Percentiles rank a stretch among this genome's conserved stretches.
Conservation (phyloP, 2,888 invertebrate genomes). For the Endomychus coccineus region DNA sequence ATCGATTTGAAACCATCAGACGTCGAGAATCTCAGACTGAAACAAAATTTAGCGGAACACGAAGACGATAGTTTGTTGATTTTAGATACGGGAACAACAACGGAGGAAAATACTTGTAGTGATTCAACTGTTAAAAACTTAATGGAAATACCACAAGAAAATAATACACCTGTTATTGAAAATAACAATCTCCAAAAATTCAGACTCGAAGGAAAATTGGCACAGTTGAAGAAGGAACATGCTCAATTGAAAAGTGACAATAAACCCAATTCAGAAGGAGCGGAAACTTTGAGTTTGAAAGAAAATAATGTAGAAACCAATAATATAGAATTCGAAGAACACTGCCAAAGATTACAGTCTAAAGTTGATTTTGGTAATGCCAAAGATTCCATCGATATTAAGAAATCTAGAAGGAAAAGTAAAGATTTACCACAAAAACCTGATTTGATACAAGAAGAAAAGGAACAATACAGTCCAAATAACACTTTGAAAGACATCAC, state of each 20-base stretch:
- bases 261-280: constrained; percentile 12
- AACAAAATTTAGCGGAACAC: constrained; percentile 38
- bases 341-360: constrained; percentile 58
- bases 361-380: constrained; percentile 64
- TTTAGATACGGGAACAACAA: constrained; percentile 50
- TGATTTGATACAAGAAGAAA: constrained; percentile 41
- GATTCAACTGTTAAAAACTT: constrained; percentile 43
- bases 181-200: constrained; percentile 28
- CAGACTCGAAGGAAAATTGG: constrained; percentile 30
- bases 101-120: constrained; percentile 52
- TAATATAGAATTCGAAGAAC: constrained; percentile 50
- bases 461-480: constrained; percentile 41
- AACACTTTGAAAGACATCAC: constrained; percentile 22
- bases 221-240: constrained; percentile 23
- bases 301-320: constrained; percentile 15
- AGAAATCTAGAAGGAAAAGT: constrained; percentile 50
- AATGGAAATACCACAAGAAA: constrained; percentile 29
- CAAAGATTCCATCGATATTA: constrained; percentile 59
- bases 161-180: constrained; percentile 5
- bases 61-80: constrained; percentile 55
- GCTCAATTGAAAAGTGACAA: constrained; percentile 22
- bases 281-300: constrained; percentile 8
- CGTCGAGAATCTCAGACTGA: constrained; percentile 32
- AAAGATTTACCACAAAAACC: constrained; percentile 36
- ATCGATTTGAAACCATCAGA: constrained; percentile 35